Evolutionary conservation across 2,888 invertebrate genomes (phyloP).

Genomic region (Beris chalybata): DNA sequence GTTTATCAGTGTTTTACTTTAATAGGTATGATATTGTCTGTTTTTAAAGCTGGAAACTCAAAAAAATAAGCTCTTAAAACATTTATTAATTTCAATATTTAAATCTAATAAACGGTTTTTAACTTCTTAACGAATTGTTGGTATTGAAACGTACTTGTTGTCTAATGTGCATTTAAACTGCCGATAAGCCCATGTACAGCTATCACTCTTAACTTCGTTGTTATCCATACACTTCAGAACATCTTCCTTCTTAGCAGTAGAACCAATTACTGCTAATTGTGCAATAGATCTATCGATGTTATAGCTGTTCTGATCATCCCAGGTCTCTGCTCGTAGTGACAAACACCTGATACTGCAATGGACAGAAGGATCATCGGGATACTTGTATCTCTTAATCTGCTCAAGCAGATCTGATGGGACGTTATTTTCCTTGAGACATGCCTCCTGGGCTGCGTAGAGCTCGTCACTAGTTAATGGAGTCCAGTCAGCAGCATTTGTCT

Average conservation of each 20-base stretch:
- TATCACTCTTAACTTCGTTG: constrained; percentile 1
- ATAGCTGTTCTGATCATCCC: neutral
- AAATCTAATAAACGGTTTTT: too few species aligned
- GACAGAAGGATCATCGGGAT: constrained; percentile 13
- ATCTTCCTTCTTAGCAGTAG: neutral
- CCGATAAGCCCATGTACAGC: constrained; percentile 8
- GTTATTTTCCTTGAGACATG: constrained; percentile 13
- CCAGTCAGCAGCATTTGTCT: too few species aligned
- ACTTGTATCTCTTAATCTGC: constrained; percentile 15
- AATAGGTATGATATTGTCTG: too few species aligned
- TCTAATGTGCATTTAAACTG: constrained; percentile 21
- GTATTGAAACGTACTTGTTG: neutral
- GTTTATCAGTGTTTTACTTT: too few species aligned
- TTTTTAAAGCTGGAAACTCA: too few species aligned
- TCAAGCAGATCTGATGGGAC: constrained; percentile 2
- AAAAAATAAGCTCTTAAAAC: too few species aligned
- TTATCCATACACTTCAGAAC: constrained; percentile 11
- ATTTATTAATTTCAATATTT: too few species aligned
- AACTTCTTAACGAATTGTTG: too few species aligned
- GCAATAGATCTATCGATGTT: neutral
- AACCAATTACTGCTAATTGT: neutral
- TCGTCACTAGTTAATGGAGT: too few species aligned
- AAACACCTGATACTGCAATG: constrained; percentile 9
- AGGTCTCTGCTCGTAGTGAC: neutral
- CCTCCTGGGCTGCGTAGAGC: neutral